Percentiles rank a stretch among this genome's conserved stretches.
phyloP scores from a whole-genome alignment of 2,113 vertebrate species.

The Gnathonemus echidnorhynchus region DNA sequence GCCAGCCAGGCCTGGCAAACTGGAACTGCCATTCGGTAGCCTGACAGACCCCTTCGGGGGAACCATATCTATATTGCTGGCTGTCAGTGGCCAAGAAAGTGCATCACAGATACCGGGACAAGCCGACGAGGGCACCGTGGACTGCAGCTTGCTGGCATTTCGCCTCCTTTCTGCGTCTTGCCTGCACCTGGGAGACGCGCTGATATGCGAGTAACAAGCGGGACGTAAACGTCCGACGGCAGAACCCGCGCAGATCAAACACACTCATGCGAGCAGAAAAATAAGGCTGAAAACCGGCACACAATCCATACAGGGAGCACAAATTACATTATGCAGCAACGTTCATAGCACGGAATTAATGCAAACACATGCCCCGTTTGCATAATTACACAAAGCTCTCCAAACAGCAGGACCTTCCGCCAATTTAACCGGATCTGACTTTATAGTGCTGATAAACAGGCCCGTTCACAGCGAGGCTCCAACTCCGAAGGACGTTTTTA shows the following conservation, averaged over 20 bases:
- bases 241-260: neutral
- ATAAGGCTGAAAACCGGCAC: neutral
- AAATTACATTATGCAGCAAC: constrained; percentile 14
- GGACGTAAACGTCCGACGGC: neutral
- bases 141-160: neutral
- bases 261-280: neutral
- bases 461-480: neutral
- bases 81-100: neutral
- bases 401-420: neutral
- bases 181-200: neutral
- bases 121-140: neutral
- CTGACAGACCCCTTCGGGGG: neutral
- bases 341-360: constrained; percentile 9
- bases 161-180: neutral
- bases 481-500: neutral
- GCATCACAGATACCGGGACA: neutral
- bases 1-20: neutral
- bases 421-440: neutral
- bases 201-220: neutral
- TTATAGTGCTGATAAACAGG: neutral
- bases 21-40: neutral
- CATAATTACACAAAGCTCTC: neutral
- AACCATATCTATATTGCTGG: neutral
- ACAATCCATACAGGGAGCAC: neutral
- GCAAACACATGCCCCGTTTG: neutral